Conservation (phyloP, 2,797 vertebrate genomes). For the Anguilla pacifica region DNA sequence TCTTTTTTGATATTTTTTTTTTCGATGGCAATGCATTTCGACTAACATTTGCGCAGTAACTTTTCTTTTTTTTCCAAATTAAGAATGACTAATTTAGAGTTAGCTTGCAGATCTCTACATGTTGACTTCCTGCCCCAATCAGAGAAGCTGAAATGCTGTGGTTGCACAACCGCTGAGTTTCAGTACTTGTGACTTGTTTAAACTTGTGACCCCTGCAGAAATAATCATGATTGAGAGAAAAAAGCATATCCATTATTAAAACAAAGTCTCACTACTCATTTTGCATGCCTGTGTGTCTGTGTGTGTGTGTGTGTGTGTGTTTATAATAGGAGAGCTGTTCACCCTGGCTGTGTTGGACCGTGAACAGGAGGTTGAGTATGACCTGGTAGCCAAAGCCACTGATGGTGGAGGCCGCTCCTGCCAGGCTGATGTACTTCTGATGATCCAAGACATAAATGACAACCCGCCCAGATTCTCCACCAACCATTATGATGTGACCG, state of each 20-base stretch:
- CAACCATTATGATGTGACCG: constrained; percentile 83
- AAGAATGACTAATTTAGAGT: constrained; percentile 1
- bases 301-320: constrained; percentile 23
- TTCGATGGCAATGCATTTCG: neutral
- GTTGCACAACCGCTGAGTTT: constrained; percentile 16
- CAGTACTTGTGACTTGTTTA: constrained; percentile 30
- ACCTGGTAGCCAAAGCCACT: constrained; percentile 86
- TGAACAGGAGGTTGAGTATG: constrained; percentile 76
- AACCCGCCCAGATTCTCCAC: constrained; percentile 87
- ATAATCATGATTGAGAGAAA: constrained; percentile 5
- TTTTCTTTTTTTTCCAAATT: neutral
- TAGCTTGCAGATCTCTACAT: neutral
- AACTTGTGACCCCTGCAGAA: constrained; percentile 24
- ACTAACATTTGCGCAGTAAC: neutral
- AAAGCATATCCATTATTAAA: neutral
- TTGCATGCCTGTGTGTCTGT: neutral
- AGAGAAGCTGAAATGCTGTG: constrained; percentile 15
- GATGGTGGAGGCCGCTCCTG: constrained; percentile 93
- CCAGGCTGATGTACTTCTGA: constrained; percentile 82
- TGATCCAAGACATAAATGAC: constrained; percentile 89
- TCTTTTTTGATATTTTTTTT: neutral
- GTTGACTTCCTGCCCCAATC: constrained; percentile 2
- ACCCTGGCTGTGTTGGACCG: constrained; percentile 83
- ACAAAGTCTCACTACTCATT: neutral
- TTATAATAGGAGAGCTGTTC: constrained; percentile 83